Conservation (phyloP, 2,888 invertebrate genomes). For the Platycheirus rosarum region DNA sequence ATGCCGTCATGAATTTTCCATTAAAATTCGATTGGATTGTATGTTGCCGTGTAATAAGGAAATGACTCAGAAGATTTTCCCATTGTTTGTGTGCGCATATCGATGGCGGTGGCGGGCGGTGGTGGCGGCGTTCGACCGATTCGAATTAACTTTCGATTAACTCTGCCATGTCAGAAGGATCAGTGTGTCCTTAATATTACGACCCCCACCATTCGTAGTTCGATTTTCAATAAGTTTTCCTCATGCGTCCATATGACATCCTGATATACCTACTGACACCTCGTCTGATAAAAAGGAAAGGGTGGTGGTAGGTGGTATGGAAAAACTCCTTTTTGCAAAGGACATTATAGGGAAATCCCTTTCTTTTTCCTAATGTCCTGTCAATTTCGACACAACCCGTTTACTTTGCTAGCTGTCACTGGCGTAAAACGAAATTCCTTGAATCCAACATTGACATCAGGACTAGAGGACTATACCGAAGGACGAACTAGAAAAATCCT, state of each 20-base stretch:
- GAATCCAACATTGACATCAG: slow-evolving; percentile 42
- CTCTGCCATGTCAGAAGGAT: slow-evolving; percentile 77
- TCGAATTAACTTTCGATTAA: slow-evolving; percentile 82
- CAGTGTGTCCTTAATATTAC: slow-evolving; percentile 45
- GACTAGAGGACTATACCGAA: neutral
- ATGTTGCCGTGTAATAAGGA: slow-evolving; percentile 59
- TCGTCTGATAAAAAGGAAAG: neutral
- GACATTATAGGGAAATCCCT: slow-evolving; percentile 50
- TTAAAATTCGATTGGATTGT: slow-evolving; percentile 73
- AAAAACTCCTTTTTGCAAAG: slow-evolving; percentile 15
- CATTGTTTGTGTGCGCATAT: slow-evolving; percentile 66
- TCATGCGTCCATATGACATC: slow-evolving; percentile 52
- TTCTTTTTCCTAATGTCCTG: slow-evolving; percentile 62
- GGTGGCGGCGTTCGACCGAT: slow-evolving; percentile 76
- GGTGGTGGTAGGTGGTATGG: neutral
- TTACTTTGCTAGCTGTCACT: slow-evolving; percentile 43
- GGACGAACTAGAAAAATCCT: slow-evolving; percentile 26
- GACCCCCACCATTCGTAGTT: neutral
- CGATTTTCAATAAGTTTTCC: slow-evolving; percentile 65
- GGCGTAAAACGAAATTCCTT: slow-evolving; percentile 54
- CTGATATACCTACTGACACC: slow-evolving; percentile 37
- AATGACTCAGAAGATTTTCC: slow-evolving; percentile 72
- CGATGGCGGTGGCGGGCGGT: neutral
- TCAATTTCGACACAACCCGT: slow-evolving; percentile 72
- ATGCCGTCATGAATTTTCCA: slow-evolving; percentile 76